Base-by-base conservation (phyloP, 2,113 vertebrate species). In the Chauna torquata region DNA sequence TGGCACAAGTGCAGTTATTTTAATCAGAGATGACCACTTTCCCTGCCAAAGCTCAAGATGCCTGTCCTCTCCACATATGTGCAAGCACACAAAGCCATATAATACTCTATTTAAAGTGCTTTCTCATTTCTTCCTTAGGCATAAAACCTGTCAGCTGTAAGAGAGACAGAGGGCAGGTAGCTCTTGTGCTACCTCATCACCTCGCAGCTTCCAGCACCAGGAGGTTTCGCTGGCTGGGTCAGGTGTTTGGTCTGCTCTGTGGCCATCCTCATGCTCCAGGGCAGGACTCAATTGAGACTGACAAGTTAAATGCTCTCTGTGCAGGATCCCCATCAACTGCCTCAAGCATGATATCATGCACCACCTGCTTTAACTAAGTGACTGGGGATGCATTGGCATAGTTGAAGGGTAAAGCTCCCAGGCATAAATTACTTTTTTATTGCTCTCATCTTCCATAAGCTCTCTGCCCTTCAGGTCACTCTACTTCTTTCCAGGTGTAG, bases 71-170 rank as follows among this genome's bases (percentile, higher is more conserved):
- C n/a, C 30, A 16, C n/a, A 40, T 45, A 19, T 52, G 18, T 59
- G 49, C 42, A 57, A 81, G 62, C 45, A 50, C 45, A 65, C 8
- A 74, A 66, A 85, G 22, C 57, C 36, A 16, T 45, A 40, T 25
- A 68, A 85, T 14, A 61, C 0, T 2, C 64, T 69, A 23, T 80
- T 96, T 81, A 88, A 91, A 83, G 5, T 44, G 23, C 52, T 92
- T 81, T 93, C 70, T 90, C 50, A 22, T 86, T 85, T 54, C 58
- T 85, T 94, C 89, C 82, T 90, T 19, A 40, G 62, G 82, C 78
- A 55, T n/a, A 72, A 95, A 94, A 89, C 70, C 71, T 83, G 71
- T 50, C 74, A 85, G 62, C 11, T 91, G 75, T 86, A 80, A 66
- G 61, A 72, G 45, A 79, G 78, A 79, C 70, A 92, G 82, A 94